Conservation (phyloP, 2,888 invertebrate species). For the Conus canariensis region DNA sequence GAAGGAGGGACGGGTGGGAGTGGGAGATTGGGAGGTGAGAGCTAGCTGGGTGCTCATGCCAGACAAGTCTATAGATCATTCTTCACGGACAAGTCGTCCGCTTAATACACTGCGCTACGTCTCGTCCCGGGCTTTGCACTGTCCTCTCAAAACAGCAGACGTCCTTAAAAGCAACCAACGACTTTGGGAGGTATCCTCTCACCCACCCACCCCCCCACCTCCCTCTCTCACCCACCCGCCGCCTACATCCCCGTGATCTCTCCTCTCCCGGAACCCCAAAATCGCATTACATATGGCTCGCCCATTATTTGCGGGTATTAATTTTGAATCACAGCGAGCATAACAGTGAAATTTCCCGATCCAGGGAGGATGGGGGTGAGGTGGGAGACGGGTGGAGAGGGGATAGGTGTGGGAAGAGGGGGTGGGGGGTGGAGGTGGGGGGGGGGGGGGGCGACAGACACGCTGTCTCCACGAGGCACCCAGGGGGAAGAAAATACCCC, state of each 20-base stretch:
- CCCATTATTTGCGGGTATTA: constrained; percentile 32
- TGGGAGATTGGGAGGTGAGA: background rate
- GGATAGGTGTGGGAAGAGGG: background rate
- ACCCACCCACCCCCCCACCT: background rate
- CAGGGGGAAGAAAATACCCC: background rate
- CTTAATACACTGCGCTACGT: background rate
- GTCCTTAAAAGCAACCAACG: too few relatives aligned
- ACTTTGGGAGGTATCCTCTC: too few relatives aligned
- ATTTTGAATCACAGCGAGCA: constrained; percentile 31
- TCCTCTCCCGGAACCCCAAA: background rate
- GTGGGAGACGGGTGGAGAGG: background rate
- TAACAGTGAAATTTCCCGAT: constrained; percentile 20
- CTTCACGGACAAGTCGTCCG: background rate
- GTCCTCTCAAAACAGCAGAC: too few relatives aligned
- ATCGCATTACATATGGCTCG: constrained; percentile 23
- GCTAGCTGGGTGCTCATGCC: too few relatives aligned
- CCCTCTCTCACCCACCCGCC: background rate
- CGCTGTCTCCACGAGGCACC: background rate
- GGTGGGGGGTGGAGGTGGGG: background rate
- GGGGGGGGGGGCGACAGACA: background rate
- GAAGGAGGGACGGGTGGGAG: background rate
- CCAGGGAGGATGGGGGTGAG: background rate
- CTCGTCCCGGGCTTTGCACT: background rate
- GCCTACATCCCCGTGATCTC: background rate
- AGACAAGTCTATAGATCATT: background rate